Evolutionary conservation across 2,797 vertebrate species (phyloP).

Genomic region (Pseudochromis fuscus): DNA sequence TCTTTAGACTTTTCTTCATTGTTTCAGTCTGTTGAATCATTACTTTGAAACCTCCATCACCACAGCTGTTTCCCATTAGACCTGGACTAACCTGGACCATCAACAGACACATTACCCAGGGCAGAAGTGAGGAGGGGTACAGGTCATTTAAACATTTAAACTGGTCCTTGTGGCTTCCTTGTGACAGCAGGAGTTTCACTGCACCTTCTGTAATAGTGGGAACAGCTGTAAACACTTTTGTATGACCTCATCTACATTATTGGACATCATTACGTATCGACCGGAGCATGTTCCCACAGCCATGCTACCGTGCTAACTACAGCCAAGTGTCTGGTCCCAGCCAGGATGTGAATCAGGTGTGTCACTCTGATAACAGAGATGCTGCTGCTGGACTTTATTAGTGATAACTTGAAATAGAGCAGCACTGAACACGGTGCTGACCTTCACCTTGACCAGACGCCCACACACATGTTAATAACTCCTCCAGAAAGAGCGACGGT

Average conservation of each 20-base stretch:
- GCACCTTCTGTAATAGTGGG: too few species aligned
- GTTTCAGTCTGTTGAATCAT: too few species aligned
- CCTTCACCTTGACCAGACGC: slow-evolving; percentile 67
- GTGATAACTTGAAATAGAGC: slow-evolving; percentile 56
- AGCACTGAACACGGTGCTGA: slow-evolving; percentile 56
- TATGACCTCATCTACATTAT: not conserved
- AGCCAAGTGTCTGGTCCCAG: not conserved
- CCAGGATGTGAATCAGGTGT: slow-evolving; percentile 37
- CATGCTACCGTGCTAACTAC: not conserved
- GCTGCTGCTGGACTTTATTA: slow-evolving; percentile 58
- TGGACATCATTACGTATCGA: not conserved
- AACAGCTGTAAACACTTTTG: not conserved
- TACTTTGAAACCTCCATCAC: too few species aligned
- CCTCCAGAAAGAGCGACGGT: slow-evolving; percentile 41
- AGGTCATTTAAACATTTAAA: not conserved
- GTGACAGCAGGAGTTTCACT: not conserved
- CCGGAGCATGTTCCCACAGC: too few species aligned
- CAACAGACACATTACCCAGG: too few species aligned
- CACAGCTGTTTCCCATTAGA: too few species aligned
- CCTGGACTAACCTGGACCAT: too few species aligned
- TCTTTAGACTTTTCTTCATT: too few species aligned
- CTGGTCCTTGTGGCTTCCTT: not conserved
- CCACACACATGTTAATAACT: slow-evolving; percentile 63
- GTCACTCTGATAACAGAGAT: slow-evolving; percentile 42
- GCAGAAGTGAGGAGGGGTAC: not conserved